Conservation (phyloP, 2,888 invertebrate species). For the Drosophila rellima region DNA sequence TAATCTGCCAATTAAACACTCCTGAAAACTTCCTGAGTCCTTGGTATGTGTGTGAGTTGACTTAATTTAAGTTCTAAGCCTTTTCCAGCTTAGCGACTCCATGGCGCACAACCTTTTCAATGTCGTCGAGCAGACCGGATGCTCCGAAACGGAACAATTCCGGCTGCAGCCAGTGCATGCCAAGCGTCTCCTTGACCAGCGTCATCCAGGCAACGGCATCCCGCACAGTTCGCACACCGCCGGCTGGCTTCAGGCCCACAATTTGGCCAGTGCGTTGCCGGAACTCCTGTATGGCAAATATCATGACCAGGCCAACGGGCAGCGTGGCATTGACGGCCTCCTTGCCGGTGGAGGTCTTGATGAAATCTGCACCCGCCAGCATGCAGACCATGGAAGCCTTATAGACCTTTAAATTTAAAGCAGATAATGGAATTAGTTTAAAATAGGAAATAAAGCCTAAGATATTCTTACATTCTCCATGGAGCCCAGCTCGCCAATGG, state of each 20-base stretch:
- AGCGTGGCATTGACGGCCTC: conserved; percentile 97
- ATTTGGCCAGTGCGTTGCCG: conserved; percentile 89
- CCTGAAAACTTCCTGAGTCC: neutral
- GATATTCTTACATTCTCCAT: conserved; percentile 89
- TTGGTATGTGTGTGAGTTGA: neutral
- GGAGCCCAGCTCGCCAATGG: conserved; percentile 95
- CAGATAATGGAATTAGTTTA: neutral
- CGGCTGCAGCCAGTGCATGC: conserved; percentile 93
- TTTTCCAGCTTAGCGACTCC: conserved; percentile 51
- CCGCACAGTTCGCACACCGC: conserved; percentile 94
- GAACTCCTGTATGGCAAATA: conserved; percentile 94
- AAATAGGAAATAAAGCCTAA: too few relatives aligned
- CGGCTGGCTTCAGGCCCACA: conserved; percentile 99
- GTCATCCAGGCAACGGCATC: conserved; percentile 96
- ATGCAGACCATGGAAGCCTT: conserved; percentile 95
- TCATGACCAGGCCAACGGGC: conserved; percentile 96
- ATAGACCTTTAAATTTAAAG: conserved; percentile 88
- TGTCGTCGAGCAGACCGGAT: conserved; percentile 94
- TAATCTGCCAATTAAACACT: conserved; percentile 5
- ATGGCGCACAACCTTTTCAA: conserved; percentile 87
- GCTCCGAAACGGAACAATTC: conserved; percentile 97
- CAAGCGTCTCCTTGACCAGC: conserved; percentile 93
- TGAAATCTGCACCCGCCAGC: conserved; percentile 98
- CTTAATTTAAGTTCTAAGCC: neutral
- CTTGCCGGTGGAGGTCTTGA: conserved; percentile 99